Evolutionary conservation across 2,113 vertebrate genomes (phyloP).

Genomic region (Pica pica): DNA sequence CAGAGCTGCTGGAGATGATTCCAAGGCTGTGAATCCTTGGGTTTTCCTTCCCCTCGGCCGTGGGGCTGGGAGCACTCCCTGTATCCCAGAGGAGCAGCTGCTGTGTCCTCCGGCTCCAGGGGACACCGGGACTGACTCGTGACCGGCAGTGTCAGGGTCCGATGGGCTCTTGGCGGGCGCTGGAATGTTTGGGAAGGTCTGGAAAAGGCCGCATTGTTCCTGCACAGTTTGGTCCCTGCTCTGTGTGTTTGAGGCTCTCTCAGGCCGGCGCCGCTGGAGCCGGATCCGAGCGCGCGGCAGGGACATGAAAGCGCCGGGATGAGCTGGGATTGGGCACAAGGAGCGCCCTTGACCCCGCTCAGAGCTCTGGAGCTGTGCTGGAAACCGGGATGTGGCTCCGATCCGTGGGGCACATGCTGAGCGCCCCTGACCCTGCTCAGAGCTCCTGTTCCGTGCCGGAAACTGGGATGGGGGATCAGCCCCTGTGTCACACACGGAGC

Average conservation of each 20-base stretch:
- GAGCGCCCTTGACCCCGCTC: background rate
- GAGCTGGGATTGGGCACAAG: background rate
- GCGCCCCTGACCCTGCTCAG: background rate
- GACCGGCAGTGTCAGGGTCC: rapidly evolving
- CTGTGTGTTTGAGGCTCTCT: background rate
- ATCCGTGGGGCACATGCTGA: rapidly evolving
- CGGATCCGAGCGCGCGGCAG: rapidly evolving
- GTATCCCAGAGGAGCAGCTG: background rate
- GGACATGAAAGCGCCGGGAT: background rate
- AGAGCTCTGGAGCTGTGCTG: background rate
- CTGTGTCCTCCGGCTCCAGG: rapidly evolving
- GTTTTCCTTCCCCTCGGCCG: rapidly evolving
- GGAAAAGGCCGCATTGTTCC: rapidly evolving
- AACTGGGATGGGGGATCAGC: background rate
- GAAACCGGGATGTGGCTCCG: rapidly evolving
- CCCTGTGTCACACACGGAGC: background rate
- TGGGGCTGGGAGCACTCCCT: background rate
- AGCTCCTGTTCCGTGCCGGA: background rate
- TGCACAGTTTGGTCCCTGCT: background rate
- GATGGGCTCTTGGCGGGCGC: rapidly evolving
- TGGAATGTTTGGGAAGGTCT: rapidly evolving
- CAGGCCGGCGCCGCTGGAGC: rapidly evolving
- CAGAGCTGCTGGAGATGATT: background rate
- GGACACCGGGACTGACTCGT: rapidly evolving
- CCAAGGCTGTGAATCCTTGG: rapidly evolving